Base-by-base conservation (phyloP, 1,140 invertebrate species). In the Dendrolimus kikuchii region DNA sequence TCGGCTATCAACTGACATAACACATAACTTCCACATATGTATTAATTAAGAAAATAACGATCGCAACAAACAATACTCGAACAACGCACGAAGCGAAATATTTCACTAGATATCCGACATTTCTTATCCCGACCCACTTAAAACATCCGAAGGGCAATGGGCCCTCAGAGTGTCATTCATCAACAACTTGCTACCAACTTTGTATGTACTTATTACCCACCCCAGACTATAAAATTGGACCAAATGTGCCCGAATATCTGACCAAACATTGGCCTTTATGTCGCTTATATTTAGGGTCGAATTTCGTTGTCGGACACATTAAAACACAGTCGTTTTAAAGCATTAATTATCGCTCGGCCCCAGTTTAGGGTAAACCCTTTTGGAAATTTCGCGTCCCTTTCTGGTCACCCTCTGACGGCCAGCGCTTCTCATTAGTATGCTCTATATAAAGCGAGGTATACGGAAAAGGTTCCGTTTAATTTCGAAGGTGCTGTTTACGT, bases 81-180 rank as follows among this genome's bases (percentile, higher is more conserved):
- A 79, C 75, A 75, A 58, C 68, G 57, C 68, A 74, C 74, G 62
- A 65, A 59, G 56, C 59, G 62, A 76, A 69, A 83, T 81, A 83
- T 82, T 84, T 84, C 79, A 82, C 78, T 60, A 71, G 78, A 76
- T 74, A 83, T 77, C 77, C 81, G 75, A 81, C 78, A 74, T 84
- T 86, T 84, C 83, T 86, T 86, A 84, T 86, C 82, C 72, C 69
- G 72, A 79, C 74, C 79, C 79, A 77, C 74, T 83, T 86, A 81
- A 86, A 86, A 82, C 82, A 75, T 80, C 79, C 79, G 80, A 86
- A 86, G 82, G 82, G 82, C 81, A 82, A 86, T 86, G 81, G 82
- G 74, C 68, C 82, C 82, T 66, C 66, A 39, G 83, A 86, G 83
- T 86, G 83, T 86, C 83, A 84, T 86, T 83, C 83, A 86, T 86